Percentiles rank a stretch among this genome's conserved stretches.
phyloP scores from a whole-genome alignment of 1,140 invertebrate species.

The Aphelinus atriplicis region DNA sequence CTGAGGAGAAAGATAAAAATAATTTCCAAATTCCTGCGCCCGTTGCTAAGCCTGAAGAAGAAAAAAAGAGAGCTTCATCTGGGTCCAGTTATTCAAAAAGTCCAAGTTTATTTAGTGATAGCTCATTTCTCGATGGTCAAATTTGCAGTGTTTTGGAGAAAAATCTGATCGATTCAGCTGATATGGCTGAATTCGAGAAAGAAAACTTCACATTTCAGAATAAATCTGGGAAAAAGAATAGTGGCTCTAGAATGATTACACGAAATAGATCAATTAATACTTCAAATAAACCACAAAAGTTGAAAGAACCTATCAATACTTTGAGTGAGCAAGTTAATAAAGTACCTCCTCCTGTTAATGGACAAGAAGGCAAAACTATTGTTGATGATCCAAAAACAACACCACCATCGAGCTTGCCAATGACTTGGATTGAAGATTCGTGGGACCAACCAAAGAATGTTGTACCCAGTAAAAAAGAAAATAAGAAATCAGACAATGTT shows the following conservation, averaged over 20 bases:
- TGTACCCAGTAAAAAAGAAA: conserved; percentile 19
- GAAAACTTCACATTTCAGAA: conserved; percentile 18
- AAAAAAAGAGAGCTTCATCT: conserved; percentile 4
- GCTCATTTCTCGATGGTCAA: conserved; percentile 58
- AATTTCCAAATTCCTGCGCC: neutral
- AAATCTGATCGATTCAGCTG: conserved; percentile 54
- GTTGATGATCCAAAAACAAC: neutral
- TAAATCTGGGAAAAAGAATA: neutral
- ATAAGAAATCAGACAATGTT: neutral
- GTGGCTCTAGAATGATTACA: neutral
- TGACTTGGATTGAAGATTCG: conserved; percentile 55
- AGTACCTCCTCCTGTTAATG: neutral
- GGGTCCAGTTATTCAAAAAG: conserved; percentile 43
- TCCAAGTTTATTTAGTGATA: conserved; percentile 58
- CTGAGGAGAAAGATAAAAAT: neutral
- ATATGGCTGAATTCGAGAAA: conserved; percentile 49
- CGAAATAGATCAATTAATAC: neutral
- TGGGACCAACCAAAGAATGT: conserved; percentile 48
- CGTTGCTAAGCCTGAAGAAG: neutral
- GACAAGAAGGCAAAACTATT: neutral
- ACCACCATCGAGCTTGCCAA: neutral
- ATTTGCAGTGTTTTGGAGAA: conserved; percentile 58
- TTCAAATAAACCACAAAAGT: neutral
- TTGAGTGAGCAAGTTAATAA: neutral
- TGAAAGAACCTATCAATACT: neutral